Evolutionary conservation across 2,113 vertebrate species (phyloP).

Genomic region (Orycteropus afer): DNA sequence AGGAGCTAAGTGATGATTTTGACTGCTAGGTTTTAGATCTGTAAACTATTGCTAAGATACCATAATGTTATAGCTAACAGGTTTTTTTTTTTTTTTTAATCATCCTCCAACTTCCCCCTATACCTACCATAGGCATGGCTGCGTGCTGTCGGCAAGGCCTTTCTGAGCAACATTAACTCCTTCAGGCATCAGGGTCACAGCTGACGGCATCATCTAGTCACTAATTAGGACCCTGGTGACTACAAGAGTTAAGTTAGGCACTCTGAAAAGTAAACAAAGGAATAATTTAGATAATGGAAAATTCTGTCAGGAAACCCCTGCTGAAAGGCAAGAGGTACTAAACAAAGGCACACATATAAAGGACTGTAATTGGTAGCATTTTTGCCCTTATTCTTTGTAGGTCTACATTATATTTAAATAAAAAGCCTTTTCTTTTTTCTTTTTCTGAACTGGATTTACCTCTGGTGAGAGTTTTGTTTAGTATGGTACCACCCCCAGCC

Average conservation of each 20-base stretch:
- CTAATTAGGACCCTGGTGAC: constrained; percentile 76
- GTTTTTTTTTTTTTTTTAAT: neutral
- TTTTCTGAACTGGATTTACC: neutral
- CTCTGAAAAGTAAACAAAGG: constrained; percentile 62
- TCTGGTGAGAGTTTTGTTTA: neutral
- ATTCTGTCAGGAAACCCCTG: constrained; percentile 27
- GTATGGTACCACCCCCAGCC: neutral
- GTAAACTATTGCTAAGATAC: neutral
- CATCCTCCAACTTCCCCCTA: too few relatives aligned
- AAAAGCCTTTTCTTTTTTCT: neutral
- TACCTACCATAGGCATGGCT: neutral
- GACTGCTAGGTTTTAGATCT: neutral
- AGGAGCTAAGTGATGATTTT: neutral
- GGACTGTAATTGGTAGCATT: neutral
- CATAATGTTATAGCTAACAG: neutral
- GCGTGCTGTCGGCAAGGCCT: neutral
- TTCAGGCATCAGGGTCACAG: neutral
- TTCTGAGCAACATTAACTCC: neutral
- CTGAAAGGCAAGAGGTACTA: neutral
- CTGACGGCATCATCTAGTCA: neutral
- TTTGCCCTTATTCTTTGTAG: neutral
- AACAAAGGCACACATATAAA: neutral
- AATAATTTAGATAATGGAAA: constrained; percentile 74
- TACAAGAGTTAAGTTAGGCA: constrained; percentile 38
- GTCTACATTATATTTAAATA: neutral